phyloP scores from a whole-genome alignment of 1,140 invertebrate genomes.

The Drosophila ohnishii region DNA sequence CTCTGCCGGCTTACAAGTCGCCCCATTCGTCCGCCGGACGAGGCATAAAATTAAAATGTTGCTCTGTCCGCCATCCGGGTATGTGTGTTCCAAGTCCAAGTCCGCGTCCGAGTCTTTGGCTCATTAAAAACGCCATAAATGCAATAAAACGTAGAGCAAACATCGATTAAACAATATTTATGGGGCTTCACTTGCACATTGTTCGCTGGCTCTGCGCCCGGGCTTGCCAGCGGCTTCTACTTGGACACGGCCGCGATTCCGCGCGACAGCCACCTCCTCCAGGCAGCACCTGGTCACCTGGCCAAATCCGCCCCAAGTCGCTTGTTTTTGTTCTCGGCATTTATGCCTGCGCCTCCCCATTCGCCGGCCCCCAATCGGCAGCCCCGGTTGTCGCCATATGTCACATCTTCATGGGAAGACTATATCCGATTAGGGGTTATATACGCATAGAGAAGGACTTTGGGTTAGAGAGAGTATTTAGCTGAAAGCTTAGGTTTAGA shows the following conservation, averaged over 20 bases:
- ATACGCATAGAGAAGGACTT: slow-evolving; percentile 14
- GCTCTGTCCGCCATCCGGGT: slow-evolving; percentile 34
- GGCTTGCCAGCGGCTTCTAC: slow-evolving; percentile 29
- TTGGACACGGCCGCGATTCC: slow-evolving; percentile 58
- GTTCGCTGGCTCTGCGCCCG: slow-evolving; percentile 71
- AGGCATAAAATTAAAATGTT: slow-evolving; percentile 82
- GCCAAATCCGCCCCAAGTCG: slow-evolving; percentile 41
- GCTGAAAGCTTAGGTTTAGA: not conserved
- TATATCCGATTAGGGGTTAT: slow-evolving; percentile 4
- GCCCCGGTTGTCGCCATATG: slow-evolving; percentile 22
- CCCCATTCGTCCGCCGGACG: slow-evolving; percentile 44
- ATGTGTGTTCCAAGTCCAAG: slow-evolving; percentile 3
- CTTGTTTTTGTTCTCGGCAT: slow-evolving; percentile 19
- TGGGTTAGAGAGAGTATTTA: not conserved
- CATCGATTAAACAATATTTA: slow-evolving; percentile 83
- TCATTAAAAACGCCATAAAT: slow-evolving; percentile 83
- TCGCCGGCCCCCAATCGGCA: slow-evolving; percentile 14
- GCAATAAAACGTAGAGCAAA: slow-evolving; percentile 83
- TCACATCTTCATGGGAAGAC: slow-evolving; percentile 14
- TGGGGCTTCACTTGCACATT: slow-evolving; percentile 83
- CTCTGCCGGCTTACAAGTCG: slow-evolving; percentile 56
- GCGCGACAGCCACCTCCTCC: slow-evolving; percentile 7
- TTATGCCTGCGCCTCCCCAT: slow-evolving; percentile 20
- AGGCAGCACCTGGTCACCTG: slow-evolving; percentile 14
- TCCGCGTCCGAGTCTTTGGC: slow-evolving; percentile 18